A percentile compares a stretch with the other conserved stretches of the same genome.
Conservation (phyloP, 2,113 vertebrate species). For the Garra rufa region DNA sequence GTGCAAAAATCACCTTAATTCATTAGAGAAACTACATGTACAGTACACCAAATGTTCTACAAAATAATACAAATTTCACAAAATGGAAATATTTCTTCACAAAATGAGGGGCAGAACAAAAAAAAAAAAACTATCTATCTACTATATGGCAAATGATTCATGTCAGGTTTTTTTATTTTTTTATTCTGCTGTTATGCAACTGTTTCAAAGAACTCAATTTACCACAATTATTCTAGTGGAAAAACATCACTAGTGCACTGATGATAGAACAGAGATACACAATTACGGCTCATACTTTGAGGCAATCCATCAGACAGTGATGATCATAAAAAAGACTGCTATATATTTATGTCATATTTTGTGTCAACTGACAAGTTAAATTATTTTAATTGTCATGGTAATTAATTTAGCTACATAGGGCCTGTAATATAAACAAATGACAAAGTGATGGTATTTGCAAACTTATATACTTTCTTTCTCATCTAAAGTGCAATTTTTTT, state of each 20-base stretch:
- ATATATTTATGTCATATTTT: neutral
- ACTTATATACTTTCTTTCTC: no score
- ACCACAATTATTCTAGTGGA: neutral
- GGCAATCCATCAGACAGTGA: slow-evolving; percentile 28
- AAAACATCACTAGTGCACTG: neutral
- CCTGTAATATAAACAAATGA: no score
- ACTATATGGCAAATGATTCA: no score
- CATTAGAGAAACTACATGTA: neutral
- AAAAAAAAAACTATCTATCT: slow-evolving; percentile 4
- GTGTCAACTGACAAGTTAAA: no score
- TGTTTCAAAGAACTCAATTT: slow-evolving; percentile 5
- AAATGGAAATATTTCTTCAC: slow-evolving; percentile 3
- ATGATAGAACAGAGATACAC: neutral
- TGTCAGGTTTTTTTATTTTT: no score
- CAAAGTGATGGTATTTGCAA: no score
- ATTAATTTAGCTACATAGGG: no score
- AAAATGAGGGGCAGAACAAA: neutral
- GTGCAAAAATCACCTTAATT: neutral
- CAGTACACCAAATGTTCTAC: neutral
- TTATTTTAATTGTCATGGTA: no score
- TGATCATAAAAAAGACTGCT: slow-evolving; percentile 35
- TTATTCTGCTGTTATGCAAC: no score
- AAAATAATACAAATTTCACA: neutral
- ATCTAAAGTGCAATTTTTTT: no score
- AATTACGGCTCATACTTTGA: neutral